Percentiles rank a stretch among this genome's conserved stretches.
These are phyloP conservation scores for Pelecanoides urinatrix DNA, from an alignment of 2,113 vertebrate genomes.

Conservation along the genomic window DNA sequence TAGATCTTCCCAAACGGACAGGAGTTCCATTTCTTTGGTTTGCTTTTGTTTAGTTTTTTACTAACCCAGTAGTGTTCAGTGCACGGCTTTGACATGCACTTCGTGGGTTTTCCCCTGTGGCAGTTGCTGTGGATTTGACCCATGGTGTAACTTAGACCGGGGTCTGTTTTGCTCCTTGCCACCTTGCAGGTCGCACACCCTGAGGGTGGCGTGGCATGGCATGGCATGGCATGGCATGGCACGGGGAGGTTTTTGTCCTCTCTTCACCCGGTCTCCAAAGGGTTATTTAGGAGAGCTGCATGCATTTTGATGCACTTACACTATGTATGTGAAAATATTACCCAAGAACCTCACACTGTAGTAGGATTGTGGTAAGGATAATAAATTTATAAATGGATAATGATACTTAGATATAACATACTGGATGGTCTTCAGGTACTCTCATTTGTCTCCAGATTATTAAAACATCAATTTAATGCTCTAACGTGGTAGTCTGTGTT, in stretches of 20 bases:
- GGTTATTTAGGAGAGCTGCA: neutral
- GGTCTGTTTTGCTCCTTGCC: neutral
- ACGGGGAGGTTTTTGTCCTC: neutral
- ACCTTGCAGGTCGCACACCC: accelerated
- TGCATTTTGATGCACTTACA: neutral
- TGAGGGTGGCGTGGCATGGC: accelerated
- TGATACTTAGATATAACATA: neutral
- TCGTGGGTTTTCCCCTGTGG: neutral
- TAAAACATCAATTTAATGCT: neutral
- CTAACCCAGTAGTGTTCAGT: no score
- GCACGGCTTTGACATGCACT: accelerated
- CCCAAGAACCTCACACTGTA: neutral
- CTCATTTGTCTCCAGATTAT: neutral
- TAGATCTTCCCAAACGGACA: neutral
- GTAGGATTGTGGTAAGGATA: neutral
- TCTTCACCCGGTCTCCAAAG: neutral
- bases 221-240: neutral
- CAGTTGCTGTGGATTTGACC: neutral
- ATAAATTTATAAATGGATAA: neutral
- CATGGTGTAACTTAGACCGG: neutral
- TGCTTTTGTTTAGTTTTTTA: neutral
- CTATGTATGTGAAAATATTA: neutral
- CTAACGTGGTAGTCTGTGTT: neutral
- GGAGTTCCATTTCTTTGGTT: neutral
- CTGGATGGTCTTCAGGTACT: neutral